These are phyloP conservation scores for Macropodus opercularis DNA, from an alignment of 2,797 vertebrate genomes.

Conservation along the genomic window DNA sequence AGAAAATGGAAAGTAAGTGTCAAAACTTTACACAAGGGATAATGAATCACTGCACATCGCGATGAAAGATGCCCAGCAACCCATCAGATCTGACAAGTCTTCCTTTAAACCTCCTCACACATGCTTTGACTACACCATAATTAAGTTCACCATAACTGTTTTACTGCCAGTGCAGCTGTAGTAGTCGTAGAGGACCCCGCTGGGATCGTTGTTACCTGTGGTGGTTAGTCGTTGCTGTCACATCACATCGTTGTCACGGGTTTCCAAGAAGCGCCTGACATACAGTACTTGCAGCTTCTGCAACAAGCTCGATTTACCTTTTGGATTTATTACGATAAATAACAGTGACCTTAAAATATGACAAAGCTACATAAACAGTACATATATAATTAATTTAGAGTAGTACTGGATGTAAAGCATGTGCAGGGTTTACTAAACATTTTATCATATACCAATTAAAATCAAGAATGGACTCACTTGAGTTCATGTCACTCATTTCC, in stretches of 20 bases:
- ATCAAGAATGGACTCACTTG: no score
- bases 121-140: background rate
- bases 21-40: background rate
- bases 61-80: background rate
- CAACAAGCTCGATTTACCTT: constrained; percentile 9
- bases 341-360: background rate
- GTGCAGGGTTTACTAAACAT: background rate
- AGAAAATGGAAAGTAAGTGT: constrained; percentile 95
- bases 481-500: no score
- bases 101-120: background rate
- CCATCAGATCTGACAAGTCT: constrained; percentile 4
- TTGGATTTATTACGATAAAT: background rate
- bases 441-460: background rate
- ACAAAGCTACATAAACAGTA: background rate
- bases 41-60: no score
- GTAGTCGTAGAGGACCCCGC: constrained; percentile 17
- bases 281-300: constrained; percentile 9
- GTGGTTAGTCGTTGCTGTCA: constrained; percentile 12
- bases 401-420: background rate
- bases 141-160: background rate
- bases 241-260: background rate
- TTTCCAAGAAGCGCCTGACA: background rate
- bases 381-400: background rate
- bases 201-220: constrained; percentile 1
- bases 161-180: background rate